These are phyloP conservation scores for Fragum sueziense DNA, from an alignment of 2,888 invertebrate species.

Conservation along the genomic window DNA sequence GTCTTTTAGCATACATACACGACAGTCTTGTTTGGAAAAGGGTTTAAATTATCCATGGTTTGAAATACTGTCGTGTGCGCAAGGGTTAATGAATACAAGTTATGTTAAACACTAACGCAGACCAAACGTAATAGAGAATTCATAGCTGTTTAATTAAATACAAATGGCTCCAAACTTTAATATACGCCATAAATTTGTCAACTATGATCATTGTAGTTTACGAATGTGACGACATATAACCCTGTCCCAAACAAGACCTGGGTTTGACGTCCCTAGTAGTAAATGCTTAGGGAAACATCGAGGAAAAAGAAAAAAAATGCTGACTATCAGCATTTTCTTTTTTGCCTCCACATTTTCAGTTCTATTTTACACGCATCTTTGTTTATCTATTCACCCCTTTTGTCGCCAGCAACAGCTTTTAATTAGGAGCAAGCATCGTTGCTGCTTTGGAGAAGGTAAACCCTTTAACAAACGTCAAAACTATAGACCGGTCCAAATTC, in stretches of 20 bases:
- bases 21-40: too few species aligned
- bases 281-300: not conserved
- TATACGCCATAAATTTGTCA: conserved; percentile 7
- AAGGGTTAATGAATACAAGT: not conserved
- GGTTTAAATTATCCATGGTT: too few species aligned
- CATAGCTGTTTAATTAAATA: conserved; percentile 13
- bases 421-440: not conserved
- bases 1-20: too few species aligned
- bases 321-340: not conserved
- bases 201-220: conserved; percentile 2
- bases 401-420: not conserved
- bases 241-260: too few species aligned
- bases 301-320: not conserved
- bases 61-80: too few species aligned
- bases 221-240: not conserved
- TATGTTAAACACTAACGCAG: not conserved
- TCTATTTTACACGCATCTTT: not conserved
- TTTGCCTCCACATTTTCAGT: not conserved
- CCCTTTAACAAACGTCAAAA: not conserved
- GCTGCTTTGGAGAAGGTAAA: not conserved
- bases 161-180: conserved; percentile 17
- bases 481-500: too few species aligned
- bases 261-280: not conserved
- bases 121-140: not conserved
- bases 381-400: not conserved